Conservation (phyloP, 1,140 invertebrate genomes). For the Papilio polyxenes region DNA sequence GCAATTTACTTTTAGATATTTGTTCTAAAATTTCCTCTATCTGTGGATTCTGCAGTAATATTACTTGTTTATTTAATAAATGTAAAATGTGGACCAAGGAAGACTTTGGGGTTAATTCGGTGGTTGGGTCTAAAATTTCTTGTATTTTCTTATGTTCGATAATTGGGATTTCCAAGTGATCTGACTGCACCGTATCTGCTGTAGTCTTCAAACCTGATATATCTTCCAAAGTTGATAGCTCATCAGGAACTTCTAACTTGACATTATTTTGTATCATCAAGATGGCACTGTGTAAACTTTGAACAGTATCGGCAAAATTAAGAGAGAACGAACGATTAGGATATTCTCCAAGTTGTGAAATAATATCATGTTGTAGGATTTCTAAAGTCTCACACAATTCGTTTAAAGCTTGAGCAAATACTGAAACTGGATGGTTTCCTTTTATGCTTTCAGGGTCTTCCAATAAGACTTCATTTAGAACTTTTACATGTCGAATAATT, state of each 20-base stretch:
- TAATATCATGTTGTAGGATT: constrained; percentile 76
- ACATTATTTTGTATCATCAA: constrained; percentile 78
- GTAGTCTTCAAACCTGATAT: constrained; percentile 81
- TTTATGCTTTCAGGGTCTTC: constrained; percentile 68
- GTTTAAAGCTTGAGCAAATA: constrained; percentile 79
- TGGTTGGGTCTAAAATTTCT: constrained; percentile 48
- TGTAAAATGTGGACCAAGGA: constrained; percentile 55
- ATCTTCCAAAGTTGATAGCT: constrained; percentile 81
- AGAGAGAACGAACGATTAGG: constrained; percentile 52
- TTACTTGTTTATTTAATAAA: constrained; percentile 64
- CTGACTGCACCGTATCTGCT: constrained; percentile 69
- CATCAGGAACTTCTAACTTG: constrained; percentile 70
- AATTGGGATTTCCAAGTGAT: constrained; percentile 54
- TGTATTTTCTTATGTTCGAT: constrained; percentile 49
- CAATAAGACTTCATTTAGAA: constrained; percentile 64
- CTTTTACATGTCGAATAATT: constrained; percentile 65
- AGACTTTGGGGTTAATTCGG: constrained; percentile 44
- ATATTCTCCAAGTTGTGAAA: constrained; percentile 70
- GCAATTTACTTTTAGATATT: constrained; percentile 62
- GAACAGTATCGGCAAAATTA: constrained; percentile 77
- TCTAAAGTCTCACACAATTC: constrained; percentile 77
- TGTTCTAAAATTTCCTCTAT: constrained; percentile 63
- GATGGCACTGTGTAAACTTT: constrained; percentile 81
- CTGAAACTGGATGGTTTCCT: constrained; percentile 70
- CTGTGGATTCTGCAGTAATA: constrained; percentile 62